Percentiles rank a stretch among this genome's conserved stretches.
phyloP scores from a whole-genome alignment of 2,888 invertebrate genomes.

The Ophion ellenae region DNA sequence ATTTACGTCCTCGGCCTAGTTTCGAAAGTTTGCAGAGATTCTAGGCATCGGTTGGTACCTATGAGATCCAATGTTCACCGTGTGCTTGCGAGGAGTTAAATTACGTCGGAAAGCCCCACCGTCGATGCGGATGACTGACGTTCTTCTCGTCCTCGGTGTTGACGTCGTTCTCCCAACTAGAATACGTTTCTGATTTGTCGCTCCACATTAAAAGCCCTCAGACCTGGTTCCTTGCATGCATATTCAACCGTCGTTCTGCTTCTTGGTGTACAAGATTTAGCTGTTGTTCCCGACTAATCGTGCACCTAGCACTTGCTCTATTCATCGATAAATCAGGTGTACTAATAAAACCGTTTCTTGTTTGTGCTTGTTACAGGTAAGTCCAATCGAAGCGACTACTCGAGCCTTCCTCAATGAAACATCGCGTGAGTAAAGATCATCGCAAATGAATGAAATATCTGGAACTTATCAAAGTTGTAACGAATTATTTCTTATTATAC shows the following conservation, averaged over 20 bases:
- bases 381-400: conserved; percentile 22
- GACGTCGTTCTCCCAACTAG: conserved; percentile 35
- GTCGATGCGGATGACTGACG: conserved; percentile 54
- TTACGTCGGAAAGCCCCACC: conserved; percentile 59
- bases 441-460: neutral
- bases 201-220: conserved; percentile 37
- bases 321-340: neutral
- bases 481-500: neutral
- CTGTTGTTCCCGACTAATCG: conserved; percentile 29
- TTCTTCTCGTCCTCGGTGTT: conserved; percentile 31
- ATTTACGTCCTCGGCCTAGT: conserved; percentile 71
- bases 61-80: conserved; percentile 59
- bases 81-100: conserved; percentile 66
- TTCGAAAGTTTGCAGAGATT: conserved; percentile 60
- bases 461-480: neutral
- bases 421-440: conserved; percentile 15
- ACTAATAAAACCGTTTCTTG: neutral
- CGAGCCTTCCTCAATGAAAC: neutral
- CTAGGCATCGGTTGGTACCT: conserved; percentile 54
- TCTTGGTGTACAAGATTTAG: conserved; percentile 28
- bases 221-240: conserved; percentile 31
- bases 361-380: conserved; percentile 66
- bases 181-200: conserved; percentile 61
- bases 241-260: conserved; percentile 16
- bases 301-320: conserved; percentile 10